Conservation (phyloP, 1,140 invertebrate genomes). For the Ips typographus region DNA sequence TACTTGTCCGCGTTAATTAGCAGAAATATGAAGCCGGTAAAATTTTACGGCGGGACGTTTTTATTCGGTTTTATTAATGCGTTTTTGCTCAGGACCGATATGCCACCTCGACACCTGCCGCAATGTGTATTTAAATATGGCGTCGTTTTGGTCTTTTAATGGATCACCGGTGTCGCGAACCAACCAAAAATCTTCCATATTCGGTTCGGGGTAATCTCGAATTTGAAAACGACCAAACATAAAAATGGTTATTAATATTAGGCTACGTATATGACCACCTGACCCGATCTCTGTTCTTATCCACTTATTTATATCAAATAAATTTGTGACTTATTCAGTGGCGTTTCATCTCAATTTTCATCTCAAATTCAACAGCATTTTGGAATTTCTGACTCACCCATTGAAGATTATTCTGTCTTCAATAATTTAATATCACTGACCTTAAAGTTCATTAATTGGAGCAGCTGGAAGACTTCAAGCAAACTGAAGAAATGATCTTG, state of each 20-base stretch:
- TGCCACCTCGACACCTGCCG: too few relatives aligned
- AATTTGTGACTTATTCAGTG: neutral
- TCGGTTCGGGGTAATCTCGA: neutral
- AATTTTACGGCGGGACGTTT: constrained; percentile 15
- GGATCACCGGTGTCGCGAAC: too few relatives aligned
- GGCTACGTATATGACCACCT: constrained; percentile 6
- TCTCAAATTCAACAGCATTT: too few relatives aligned
- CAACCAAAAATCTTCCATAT: too few relatives aligned
- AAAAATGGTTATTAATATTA: constrained; percentile 19
- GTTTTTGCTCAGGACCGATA: neutral
- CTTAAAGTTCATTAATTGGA: too few relatives aligned
- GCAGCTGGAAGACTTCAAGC: too few relatives aligned
- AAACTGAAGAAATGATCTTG: too few relatives aligned
- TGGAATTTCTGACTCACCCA: too few relatives aligned
- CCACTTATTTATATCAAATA: constrained; percentile 16
- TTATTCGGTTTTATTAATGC: constrained; percentile 1
- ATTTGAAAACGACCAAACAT: constrained; percentile 13
- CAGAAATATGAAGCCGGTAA: constrained; percentile 17
- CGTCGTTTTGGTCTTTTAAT: too few relatives aligned
- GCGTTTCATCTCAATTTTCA: neutral
- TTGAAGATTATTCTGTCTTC: too few relatives aligned
- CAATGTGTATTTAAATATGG: too few relatives aligned
- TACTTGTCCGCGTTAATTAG: constrained; percentile 32
- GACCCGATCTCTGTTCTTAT: constrained; percentile 15
- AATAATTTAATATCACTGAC: too few relatives aligned